Percentiles rank a stretch among this genome's conserved stretches.
These are phyloP conservation scores for Calephelis virginiensis DNA, from an alignment of 1,140 invertebrate species.

Conservation along the genomic window DNA sequence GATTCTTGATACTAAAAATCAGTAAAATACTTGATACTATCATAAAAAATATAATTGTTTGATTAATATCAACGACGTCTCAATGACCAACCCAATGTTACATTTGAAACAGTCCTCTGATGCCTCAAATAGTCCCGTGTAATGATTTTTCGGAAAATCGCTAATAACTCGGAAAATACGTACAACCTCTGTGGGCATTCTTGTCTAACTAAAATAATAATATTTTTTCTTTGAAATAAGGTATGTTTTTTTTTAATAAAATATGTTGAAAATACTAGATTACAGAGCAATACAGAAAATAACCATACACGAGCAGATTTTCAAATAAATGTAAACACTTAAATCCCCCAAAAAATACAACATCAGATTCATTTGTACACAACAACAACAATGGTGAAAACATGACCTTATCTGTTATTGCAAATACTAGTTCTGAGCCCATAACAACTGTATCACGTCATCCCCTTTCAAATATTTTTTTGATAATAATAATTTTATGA, in stretches of 20 bases:
- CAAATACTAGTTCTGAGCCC: no score
- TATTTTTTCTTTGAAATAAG: background rate
- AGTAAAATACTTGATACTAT: background rate
- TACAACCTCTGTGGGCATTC: background rate
- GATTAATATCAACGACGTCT: background rate
- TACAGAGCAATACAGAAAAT: slow-evolving; percentile 1
- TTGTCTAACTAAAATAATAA: background rate
- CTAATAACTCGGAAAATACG: background rate
- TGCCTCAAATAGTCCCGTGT: slow-evolving; percentile 2
- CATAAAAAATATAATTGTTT: background rate
- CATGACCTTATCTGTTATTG: no score
- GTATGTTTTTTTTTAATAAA: background rate
- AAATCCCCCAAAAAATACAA: no score
- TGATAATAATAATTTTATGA: no score
- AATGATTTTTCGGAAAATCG: background rate
- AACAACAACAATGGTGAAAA: no score
- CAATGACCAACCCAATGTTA: background rate
- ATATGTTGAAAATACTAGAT: background rate
- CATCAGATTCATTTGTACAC: no score
- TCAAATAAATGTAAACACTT: no score
- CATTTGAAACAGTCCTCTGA: background rate
- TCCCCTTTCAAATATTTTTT: no score
- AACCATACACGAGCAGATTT: background rate
- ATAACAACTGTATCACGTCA: no score
- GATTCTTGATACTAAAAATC: background rate